Evolutionary conservation across 2,113 vertebrate species (phyloP).

Genomic region (Entomyzon cyanotis): DNA sequence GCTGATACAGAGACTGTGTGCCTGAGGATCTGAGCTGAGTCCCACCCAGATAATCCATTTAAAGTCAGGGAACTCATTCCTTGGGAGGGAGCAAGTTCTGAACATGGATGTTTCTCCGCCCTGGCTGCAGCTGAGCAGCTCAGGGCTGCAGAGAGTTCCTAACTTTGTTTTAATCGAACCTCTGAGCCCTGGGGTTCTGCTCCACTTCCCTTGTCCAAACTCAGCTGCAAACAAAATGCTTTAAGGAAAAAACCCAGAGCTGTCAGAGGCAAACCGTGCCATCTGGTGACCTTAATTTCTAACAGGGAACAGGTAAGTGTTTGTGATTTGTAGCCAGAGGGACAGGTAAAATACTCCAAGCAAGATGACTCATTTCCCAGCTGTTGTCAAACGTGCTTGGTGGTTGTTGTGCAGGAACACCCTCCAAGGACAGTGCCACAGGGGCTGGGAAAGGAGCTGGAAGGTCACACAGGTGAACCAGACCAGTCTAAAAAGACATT

Average conservation of each 20-base stretch:
- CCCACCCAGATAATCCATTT: neutral
- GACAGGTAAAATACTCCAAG: neutral
- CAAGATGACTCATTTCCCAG: slow-evolving; percentile 15
- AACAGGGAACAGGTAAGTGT: neutral
- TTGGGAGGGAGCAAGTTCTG: fast-evolving
- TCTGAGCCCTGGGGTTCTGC: neutral
- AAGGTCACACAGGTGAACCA: neutral
- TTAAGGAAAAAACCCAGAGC: neutral
- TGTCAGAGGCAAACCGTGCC: neutral
- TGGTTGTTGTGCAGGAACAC: neutral
- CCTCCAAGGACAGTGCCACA: neutral
- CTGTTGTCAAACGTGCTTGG: neutral
- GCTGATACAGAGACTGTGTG: fast-evolving
- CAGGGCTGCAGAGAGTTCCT: neutral
- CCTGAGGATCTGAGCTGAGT: neutral
- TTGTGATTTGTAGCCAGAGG: slow-evolving; percentile 26
- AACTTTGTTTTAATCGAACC: fast-evolving
- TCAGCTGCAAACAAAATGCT: neutral
- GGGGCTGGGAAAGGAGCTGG: neutral
- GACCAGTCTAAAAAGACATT: neutral
- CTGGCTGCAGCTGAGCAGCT: neutral
- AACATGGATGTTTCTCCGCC: neutral
- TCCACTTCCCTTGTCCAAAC: neutral
- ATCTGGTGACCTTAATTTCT: slow-evolving; percentile 78
- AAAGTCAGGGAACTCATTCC: neutral